Evolutionary conservation across 1,140 invertebrate genomes (phyloP).

Genomic region (Heliothis subflexa): DNA sequence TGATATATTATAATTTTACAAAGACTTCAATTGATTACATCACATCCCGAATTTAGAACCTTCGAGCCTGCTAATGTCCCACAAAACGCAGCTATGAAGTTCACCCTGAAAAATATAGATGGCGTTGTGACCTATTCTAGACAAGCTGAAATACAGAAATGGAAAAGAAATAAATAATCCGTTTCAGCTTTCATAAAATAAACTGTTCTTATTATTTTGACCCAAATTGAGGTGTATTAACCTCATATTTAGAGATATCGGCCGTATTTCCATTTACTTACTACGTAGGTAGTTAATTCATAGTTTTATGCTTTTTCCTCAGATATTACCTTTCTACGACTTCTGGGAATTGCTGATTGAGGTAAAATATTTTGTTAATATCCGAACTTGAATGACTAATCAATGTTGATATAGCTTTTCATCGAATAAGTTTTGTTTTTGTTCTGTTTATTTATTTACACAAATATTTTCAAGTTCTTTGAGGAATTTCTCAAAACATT

Average conservation of each 20-base stretch:
- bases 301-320: conserved; percentile 13
- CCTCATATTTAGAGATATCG: conserved; percentile 43
- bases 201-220: conserved; percentile 55
- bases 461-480: not conserved
- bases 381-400: not conserved
- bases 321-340: not conserved
- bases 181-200: conserved; percentile 44
- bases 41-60: no score
- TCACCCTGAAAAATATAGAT: conserved; percentile 4
- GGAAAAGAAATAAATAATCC: conserved; percentile 1
- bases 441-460: not conserved
- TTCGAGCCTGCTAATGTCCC: no score
- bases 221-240: conserved; percentile 52
- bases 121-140: not conserved
- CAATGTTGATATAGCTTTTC: not conserved
- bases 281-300: conserved; percentile 7
- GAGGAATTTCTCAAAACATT: not conserved
- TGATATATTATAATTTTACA: no score
- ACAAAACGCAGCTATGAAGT: not conserved
- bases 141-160: not conserved
- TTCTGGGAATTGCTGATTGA: not conserved
- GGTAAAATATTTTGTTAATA: not conserved
- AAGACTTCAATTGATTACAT: no score
- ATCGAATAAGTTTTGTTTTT: not conserved
- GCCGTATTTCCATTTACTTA: conserved; percentile 7